phyloP scores from a whole-genome alignment of 2,113 vertebrate genomes.

The Meleagris gallopavo region DNA sequence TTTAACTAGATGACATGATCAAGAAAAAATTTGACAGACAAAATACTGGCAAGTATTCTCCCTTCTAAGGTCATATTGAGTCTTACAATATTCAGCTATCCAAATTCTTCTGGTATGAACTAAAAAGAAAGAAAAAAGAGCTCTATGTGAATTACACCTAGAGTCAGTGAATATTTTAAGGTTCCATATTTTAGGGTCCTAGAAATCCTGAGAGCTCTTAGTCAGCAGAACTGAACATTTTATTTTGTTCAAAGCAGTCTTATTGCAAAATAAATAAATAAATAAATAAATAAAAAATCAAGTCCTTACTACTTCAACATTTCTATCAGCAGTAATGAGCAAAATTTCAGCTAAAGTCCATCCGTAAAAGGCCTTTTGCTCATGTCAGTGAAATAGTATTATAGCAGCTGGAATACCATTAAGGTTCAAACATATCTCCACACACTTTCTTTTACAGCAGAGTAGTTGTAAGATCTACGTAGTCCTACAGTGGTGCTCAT shows the following conservation, averaged over 20 bases:
- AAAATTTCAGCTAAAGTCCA: rapidly evolving
- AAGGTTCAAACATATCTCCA: not conserved
- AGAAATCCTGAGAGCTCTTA: not conserved
- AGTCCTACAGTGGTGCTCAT: not conserved
- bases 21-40: conserved; percentile 46
- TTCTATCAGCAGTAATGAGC: not conserved
- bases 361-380: not conserved
- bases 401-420: not conserved
- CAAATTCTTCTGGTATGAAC: not conserved
- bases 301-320: not conserved
- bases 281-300: not conserved
- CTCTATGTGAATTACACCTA: not conserved
- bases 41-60: not conserved
- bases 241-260: not conserved
- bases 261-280: not conserved
- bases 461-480: not conserved
- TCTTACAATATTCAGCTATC: not conserved
- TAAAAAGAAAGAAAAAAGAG: not conserved
- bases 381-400: not conserved
- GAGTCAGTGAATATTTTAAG: not conserved
- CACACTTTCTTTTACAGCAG: conserved; percentile 20
- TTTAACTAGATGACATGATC: conserved; percentile 32
- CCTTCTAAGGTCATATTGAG: not conserved
- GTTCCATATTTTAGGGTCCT: not conserved
- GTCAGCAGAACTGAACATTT: not conserved